These are phyloP conservation scores for Hippocampus kuda DNA, from an alignment of 2,797 vertebrate species.

Conservation along the genomic window DNA sequence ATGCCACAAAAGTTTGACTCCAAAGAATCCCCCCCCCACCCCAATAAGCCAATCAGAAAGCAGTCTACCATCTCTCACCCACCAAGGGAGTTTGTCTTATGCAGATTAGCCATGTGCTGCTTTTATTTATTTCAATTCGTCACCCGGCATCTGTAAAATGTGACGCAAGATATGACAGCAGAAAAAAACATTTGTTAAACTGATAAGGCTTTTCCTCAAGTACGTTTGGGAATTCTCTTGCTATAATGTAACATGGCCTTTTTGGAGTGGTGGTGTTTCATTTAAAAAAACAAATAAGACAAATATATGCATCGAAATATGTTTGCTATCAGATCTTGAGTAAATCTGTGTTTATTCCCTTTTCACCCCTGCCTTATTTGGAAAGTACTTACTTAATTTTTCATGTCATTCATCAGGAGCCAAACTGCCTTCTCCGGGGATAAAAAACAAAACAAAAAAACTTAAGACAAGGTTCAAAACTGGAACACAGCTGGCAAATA, in stretches of 20 bases:
- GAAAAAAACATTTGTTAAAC: constrained; percentile 22
- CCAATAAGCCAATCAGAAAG: constrained; percentile 73
- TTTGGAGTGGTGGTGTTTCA: background rate
- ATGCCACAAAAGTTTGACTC: constrained; percentile 52
- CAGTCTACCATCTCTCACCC: constrained; percentile 79
- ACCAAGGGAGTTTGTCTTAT: constrained; percentile 88
- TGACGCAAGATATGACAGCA: constrained; percentile 62
- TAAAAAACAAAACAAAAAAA: constrained; percentile 34
- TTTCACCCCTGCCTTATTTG: constrained; percentile 34
- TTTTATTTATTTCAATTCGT: constrained; percentile 81
- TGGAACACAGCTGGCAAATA: constrained; percentile 99
- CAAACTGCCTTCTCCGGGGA: constrained; percentile 79
- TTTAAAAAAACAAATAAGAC: background rate
- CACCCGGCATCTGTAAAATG: constrained; percentile 66
- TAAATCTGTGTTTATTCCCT: constrained; percentile 12
- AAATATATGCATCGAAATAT: background rate
- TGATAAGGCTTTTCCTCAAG: constrained; percentile 14
- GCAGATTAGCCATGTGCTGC: constrained; percentile 99
- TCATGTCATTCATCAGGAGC: constrained; percentile 97
- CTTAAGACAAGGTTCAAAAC: constrained; percentile 90
- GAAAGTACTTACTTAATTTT: constrained; percentile 67
- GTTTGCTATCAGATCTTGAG: constrained; percentile 1
- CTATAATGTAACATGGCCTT: background rate
- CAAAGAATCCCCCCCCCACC: constrained; percentile 62
- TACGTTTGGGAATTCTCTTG: constrained; percentile 16